A percentile compares a stretch with the other conserved stretches of the same genome.
Conservation (phyloP, 1,140 invertebrate genomes). For the Reticulitermes speratus region DNA sequence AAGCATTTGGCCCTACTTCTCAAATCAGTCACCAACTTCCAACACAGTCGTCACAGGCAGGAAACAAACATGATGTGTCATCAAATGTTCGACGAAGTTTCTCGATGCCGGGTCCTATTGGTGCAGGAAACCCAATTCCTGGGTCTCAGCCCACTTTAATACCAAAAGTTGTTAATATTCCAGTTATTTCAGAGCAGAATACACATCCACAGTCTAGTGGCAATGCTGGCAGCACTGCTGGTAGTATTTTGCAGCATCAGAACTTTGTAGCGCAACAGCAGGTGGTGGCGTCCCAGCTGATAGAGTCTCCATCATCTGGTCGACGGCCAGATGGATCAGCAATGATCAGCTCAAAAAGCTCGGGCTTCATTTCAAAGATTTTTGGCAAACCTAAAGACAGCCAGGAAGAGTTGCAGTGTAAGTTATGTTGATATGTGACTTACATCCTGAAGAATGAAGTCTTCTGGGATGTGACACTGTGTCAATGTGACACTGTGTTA, state of each 20-base stretch:
- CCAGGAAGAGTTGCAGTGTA: slow-evolving; percentile 20
- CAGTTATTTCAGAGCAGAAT: slow-evolving; percentile 16
- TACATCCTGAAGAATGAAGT: no score
- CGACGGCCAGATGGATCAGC: slow-evolving; percentile 38
- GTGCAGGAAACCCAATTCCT: slow-evolving; percentile 51
- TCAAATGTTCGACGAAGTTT: slow-evolving; percentile 38
- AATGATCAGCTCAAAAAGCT: slow-evolving; percentile 37
- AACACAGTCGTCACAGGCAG: slow-evolving; percentile 32
- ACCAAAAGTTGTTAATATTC: not conserved
- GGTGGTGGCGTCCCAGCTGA: slow-evolving; percentile 31
- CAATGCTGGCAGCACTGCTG: not conserved
- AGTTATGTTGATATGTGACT: not conserved
- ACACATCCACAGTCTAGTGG: not conserved
- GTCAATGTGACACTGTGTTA: no score
- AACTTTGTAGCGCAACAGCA: not conserved
- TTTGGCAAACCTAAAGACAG: slow-evolving; percentile 45
- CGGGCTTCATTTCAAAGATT: slow-evolving; percentile 49
- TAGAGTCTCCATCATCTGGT: slow-evolving; percentile 31
- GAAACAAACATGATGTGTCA: not conserved
- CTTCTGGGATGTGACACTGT: no score
- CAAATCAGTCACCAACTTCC: slow-evolving; percentile 32
- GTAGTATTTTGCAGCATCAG: not conserved
- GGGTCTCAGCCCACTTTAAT: slow-evolving; percentile 40
- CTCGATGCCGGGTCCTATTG: slow-evolving; percentile 41
- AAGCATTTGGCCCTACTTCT: slow-evolving; percentile 19